These are phyloP conservation scores for Streblospio benedicti DNA, from an alignment of 1,140 invertebrate species.

Conservation along the genomic window DNA sequence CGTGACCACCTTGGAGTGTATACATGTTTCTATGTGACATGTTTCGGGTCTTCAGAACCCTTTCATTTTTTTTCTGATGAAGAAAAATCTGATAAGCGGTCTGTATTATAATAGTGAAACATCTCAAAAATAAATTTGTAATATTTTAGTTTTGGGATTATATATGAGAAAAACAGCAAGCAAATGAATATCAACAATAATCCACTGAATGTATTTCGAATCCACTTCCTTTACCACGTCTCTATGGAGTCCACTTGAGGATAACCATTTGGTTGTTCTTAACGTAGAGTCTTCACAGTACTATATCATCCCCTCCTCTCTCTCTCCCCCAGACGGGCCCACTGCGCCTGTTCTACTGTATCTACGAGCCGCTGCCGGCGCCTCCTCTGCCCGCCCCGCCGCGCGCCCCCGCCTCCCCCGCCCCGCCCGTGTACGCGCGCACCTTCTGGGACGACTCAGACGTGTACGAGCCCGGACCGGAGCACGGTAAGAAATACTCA, in stretches of 20 bases:
- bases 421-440: too few relatives aligned
- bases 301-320: neutral
- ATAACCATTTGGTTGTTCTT: neutral
- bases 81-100: neutral
- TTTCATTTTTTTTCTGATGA: neutral
- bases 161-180: too few relatives aligned
- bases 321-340: slow-evolving; percentile 2
- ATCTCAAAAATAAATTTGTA: neutral
- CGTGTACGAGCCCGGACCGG: too few relatives aligned
- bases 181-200: too few relatives aligned
- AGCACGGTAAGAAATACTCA: too few relatives aligned
- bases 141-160: neutral
- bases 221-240: too few relatives aligned
- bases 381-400: neutral
- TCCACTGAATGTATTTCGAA: too few relatives aligned
- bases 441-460: too few relatives aligned
- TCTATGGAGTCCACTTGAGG: neutral
- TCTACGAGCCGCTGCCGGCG: slow-evolving; percentile 11
- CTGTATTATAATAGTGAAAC: neutral
- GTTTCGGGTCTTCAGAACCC: neutral
- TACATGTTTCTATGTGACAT: neutral
- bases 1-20: slow-evolving; percentile 31
- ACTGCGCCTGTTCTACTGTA: slow-evolving; percentile 11
- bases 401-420: too few relatives aligned
- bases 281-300: neutral